Evolutionary conservation across 2,113 vertebrate genomes (phyloP).

Genomic region (Aspidoscelis tigris): DNA sequence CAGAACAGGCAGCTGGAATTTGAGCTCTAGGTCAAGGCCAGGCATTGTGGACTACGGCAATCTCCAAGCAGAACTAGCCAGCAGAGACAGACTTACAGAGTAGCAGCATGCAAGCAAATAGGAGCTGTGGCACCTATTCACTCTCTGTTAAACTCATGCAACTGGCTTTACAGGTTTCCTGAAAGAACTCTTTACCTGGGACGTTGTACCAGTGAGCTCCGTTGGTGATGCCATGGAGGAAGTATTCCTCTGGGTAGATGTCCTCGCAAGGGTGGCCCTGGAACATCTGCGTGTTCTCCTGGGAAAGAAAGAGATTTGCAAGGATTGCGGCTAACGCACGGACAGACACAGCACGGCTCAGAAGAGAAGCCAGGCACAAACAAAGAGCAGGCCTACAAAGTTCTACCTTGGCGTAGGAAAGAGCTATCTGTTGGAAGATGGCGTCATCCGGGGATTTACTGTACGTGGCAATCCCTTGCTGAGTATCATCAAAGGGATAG

Average conservation of each 20-base stretch:
- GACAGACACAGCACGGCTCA: background rate
- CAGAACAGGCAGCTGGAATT: background rate
- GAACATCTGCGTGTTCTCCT: constrained; percentile 93
- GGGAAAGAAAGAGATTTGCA: constrained; percentile 18
- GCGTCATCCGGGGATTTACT: constrained; percentile 91
- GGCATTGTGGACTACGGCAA: background rate
- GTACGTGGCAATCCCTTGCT: constrained; percentile 78
- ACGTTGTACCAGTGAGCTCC: constrained; percentile 97
- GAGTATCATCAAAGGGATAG: constrained; percentile 93
- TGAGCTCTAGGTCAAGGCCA: background rate
- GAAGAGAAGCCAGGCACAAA: background rate
- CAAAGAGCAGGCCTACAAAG: background rate
- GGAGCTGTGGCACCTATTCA: background rate
- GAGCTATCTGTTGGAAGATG: constrained; percentile 88
- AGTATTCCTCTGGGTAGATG: constrained; percentile 85
- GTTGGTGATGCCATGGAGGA: constrained; percentile 93
- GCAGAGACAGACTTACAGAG: background rate
- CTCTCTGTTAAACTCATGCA: background rate
- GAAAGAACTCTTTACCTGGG: constrained; percentile 76
- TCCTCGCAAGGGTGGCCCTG: constrained; percentile 89
- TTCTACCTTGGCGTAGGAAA: constrained; percentile 90
- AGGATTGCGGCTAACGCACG: background rate
- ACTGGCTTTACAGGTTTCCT: background rate
- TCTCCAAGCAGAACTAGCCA: no score
- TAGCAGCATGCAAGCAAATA: background rate